These are phyloP conservation scores for Bombus impatiens DNA, from an alignment of 1,140 invertebrate genomes.

Conservation along the genomic window DNA sequence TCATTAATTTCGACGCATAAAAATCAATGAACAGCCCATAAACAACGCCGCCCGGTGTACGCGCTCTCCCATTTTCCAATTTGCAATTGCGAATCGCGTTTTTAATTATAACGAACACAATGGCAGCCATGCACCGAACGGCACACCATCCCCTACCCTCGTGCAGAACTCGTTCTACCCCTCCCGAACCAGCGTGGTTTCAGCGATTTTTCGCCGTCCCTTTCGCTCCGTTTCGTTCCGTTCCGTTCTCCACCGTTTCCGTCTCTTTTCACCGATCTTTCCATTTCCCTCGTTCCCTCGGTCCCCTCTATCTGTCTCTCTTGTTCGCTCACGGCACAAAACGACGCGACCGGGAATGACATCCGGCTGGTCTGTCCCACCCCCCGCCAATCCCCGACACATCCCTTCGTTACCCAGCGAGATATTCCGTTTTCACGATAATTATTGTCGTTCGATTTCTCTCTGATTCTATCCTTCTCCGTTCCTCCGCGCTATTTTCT, in stretches of 20 bases:
- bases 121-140: slow-evolving; percentile 73
- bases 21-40: slow-evolving; percentile 83
- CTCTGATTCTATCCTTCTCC: slow-evolving; percentile 54
- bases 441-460: slow-evolving; percentile 81
- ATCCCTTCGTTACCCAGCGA: slow-evolving; percentile 71
- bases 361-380: slow-evolving; percentile 77
- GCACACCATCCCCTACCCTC: not conserved
- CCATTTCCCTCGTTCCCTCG: not conserved
- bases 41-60: slow-evolving; percentile 76
- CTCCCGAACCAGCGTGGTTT: not conserved
- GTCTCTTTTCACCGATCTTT: slow-evolving; percentile 4
- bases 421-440: slow-evolving; percentile 82
- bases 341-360: slow-evolving; percentile 79
- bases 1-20: slow-evolving; percentile 82
- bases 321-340: slow-evolving; percentile 43
- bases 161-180: not conserved
- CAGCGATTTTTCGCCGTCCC: slow-evolving; percentile 29
- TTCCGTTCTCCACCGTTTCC: not conserved
- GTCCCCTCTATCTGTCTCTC: not conserved
- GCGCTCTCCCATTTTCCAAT: slow-evolving; percentile 81
- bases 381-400: slow-evolving; percentile 51
- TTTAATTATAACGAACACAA: slow-evolving; percentile 84
- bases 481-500: not conserved
- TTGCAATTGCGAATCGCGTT: slow-evolving; percentile 83
- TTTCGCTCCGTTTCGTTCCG: not conserved